phyloP scores from a whole-genome alignment of 2,797 vertebrate genomes.

The Hylomyscus alleni region DNA sequence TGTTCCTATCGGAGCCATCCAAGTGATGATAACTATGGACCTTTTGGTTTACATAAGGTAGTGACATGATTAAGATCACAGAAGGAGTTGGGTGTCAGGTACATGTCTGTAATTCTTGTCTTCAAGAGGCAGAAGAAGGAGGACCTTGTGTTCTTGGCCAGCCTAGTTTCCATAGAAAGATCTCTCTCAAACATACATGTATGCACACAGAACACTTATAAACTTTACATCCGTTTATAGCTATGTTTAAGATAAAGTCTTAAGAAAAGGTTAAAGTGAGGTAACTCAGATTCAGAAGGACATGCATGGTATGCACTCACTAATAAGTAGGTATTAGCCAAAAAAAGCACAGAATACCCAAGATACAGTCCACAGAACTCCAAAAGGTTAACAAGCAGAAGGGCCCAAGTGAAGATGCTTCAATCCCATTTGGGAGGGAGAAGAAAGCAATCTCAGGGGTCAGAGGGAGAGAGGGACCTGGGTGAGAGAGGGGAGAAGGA shows the following conservation, averaged over 20 bases:
- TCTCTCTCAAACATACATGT: background rate
- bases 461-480: background rate
- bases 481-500: background rate
- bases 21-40: background rate
- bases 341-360: background rate
- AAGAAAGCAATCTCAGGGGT: background rate
- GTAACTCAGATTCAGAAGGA: background rate
- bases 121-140: background rate
- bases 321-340: background rate
- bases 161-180: background rate
- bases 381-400: background rate
- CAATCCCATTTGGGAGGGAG: background rate
- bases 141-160: background rate
- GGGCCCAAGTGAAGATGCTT: background rate
- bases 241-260: conserved; percentile 1
- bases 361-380: background rate
- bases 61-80: conserved; percentile 16
- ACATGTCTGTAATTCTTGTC: background rate
- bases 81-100: background rate
- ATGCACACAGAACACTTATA: background rate
- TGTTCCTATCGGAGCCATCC: background rate
- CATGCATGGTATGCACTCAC: background rate
- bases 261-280: background rate
- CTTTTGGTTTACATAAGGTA: background rate
- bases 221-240: conserved; percentile 26